Evolutionary conservation across 1,140 invertebrate genomes (phyloP).

Genomic region (Drosophila insularis): DNA sequence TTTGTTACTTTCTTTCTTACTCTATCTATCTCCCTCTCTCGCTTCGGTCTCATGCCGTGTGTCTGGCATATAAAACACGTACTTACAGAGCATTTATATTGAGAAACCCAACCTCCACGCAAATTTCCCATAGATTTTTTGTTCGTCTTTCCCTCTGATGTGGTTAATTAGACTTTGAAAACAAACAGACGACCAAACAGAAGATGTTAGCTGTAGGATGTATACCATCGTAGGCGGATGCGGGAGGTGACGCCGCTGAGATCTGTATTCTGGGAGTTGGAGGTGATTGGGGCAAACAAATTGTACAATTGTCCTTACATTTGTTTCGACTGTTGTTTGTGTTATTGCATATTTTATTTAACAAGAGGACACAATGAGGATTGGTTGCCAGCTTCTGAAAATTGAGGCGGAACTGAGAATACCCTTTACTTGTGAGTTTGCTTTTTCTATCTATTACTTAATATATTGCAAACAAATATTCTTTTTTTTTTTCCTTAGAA

Average conservation of each 20-base stretch:
- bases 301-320: constrained; percentile 55
- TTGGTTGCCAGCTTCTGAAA: neutral
- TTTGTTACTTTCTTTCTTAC: neutral
- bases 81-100: constrained; percentile 66
- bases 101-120: constrained; percentile 46
- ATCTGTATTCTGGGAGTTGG: constrained; percentile 26
- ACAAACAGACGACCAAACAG: constrained; percentile 38
- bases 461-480: too few species aligned
- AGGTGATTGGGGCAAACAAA: constrained; percentile 55
- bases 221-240: neutral
- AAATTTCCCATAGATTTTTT: constrained; percentile 73
- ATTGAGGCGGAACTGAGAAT: constrained; percentile 18
- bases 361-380: constrained; percentile 42
- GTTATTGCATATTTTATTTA: constrained; percentile 73
- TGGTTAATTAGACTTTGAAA: constrained; percentile 76
- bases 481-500: too few species aligned
- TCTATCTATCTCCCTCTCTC: neutral
- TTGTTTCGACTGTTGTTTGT: constrained; percentile 51
- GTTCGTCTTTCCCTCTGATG: constrained; percentile 43
- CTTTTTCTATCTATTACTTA: too few species aligned
- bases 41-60: constrained; percentile 18
- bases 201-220: neutral
- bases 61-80: constrained; percentile 68
- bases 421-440: constrained; percentile 12
- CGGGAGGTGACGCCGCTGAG: neutral